Base-by-base conservation (phyloP, 2,888 invertebrate genomes). In the Mycalesis mineus region DNA sequence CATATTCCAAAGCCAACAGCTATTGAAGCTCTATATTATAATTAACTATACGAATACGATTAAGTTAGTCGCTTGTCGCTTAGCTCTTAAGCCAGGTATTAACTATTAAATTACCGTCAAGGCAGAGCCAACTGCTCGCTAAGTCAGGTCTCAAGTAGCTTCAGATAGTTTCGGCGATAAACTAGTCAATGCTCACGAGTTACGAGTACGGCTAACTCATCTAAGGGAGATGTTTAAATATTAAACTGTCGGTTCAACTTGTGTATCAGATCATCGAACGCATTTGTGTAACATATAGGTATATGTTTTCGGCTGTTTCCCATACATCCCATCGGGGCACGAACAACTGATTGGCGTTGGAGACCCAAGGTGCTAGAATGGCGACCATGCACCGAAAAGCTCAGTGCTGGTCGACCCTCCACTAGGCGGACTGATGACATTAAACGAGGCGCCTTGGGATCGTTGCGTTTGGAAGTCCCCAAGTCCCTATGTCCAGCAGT, bases 131-230 rank as follows among this genome's bases (percentile, higher is more conserved):
- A 57, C 52, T 44, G 40, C 52, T 48, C 49, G 40, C 49, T 54
- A 57, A 62, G 58, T 54, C 58, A 59, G 51, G 51, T 41, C 40
- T 51, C 55, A 48, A 55, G 54, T 60, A 60, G 61, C 42, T 57
- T 41, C 31, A 31, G 54, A 40, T 50, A 50, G 50, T 62, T 57
- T 56, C 14, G 47, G 52, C 37, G 44, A 56, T 57, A 49, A 51
- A 51, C 47, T 55, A 55, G 39, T 49, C 37, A 49, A 49, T 9
- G 28, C 22, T 51, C 22, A 39, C 22, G 5, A 39, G 22, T 51
- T 33, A 39, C n/a, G 40, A 31, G 39, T 55, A 22, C n/a, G 40
- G 31, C 45, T 55, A 22, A 37, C 55, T 40, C 29, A 42, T 52
- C 56, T 48, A 48, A 14, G 47, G 42, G 42, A 33, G 28, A 31